Conservation (phyloP, 2,888 invertebrate species). For the Sarcophaga subvicina region DNA sequence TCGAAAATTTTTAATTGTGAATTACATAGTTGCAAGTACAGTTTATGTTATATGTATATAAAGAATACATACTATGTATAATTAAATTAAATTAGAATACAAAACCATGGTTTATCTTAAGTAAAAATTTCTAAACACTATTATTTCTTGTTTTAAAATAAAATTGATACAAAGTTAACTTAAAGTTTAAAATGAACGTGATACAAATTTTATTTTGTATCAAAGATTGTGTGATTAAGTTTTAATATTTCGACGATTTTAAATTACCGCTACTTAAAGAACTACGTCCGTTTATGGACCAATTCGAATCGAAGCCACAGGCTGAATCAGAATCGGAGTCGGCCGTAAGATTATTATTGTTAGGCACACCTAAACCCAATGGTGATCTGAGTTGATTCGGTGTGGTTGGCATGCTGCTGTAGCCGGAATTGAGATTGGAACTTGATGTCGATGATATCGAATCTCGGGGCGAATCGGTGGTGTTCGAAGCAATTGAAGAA, state of each 20-base stretch:
- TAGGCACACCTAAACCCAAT: constrained; percentile 71
- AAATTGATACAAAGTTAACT: background rate
- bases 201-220: constrained; percentile 46
- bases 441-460: constrained; percentile 78
- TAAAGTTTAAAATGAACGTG: background rate
- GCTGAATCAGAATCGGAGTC: constrained; percentile 95
- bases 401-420: constrained; percentile 87
- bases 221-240: background rate
- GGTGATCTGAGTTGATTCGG: constrained; percentile 84
- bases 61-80: too few species aligned
- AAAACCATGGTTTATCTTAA: too few species aligned
- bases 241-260: constrained; percentile 70
- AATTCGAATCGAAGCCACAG: constrained; percentile 91
- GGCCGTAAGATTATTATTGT: constrained; percentile 69
- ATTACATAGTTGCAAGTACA: too few species aligned
- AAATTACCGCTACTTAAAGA: constrained; percentile 73
- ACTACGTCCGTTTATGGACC: constrained; percentile 82
- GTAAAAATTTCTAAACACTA: too few species aligned
- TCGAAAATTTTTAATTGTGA: too few species aligned
- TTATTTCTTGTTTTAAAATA: background rate
- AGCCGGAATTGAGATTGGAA: constrained; percentile 78
- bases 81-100: too few species aligned
- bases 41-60: too few species aligned
- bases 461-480: constrained; percentile 76
- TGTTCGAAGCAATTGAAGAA: constrained; percentile 76